Base-by-base conservation (phyloP, 2,113 vertebrate genomes). In the Thinocorus orbignyianus region DNA sequence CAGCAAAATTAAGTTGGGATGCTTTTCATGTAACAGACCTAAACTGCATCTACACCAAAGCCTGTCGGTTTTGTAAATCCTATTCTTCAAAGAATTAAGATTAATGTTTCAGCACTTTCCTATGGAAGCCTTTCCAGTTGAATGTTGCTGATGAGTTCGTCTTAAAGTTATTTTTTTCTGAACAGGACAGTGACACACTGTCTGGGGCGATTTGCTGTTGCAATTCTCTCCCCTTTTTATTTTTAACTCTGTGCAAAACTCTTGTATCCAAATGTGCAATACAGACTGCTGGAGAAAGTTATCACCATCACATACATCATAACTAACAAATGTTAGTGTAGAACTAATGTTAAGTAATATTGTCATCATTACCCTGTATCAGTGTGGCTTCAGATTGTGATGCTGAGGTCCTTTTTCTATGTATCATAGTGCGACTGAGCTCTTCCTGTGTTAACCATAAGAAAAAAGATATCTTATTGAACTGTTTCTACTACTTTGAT, bases 401-500 rank as follows among this genome's bases (percentile, higher is more conserved):
- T 11, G 55, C 74, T 49, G 81, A 55, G 15, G 90, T 41, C 81
- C 68, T 96, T 95, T 93, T 97, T 81, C 81, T 88, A 54, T 85
- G 89, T n/a, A 94, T 70, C 48, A 96, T 87, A 2, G 69, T 48
- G 69, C 95, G 97, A 80, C 66, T 97, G 54, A 98, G 98, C 91
- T 99, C 98, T 91, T 98, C 97, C 54, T 94, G 92, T 66, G 98
- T 78, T 84, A 98, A 48, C 98, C 98, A 88, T 26, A 93, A 95
- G 69, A 24, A 57, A 54, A 93, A 77, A 69, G 2, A 7, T 26
- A 37, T 18, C 68, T 70, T 35, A 66, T 10, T 65, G 46, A 89
- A 58, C n/a, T 44, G 20, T n/a, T 74, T 14, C 11, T 42, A 25
- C 12, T 46, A 39, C 42, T 71, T 66, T 17, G 51, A 25, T 7